Evolutionary conservation across 2,797 vertebrate genomes (phyloP).

Genomic region (Anisognathus igniventris): DNA sequence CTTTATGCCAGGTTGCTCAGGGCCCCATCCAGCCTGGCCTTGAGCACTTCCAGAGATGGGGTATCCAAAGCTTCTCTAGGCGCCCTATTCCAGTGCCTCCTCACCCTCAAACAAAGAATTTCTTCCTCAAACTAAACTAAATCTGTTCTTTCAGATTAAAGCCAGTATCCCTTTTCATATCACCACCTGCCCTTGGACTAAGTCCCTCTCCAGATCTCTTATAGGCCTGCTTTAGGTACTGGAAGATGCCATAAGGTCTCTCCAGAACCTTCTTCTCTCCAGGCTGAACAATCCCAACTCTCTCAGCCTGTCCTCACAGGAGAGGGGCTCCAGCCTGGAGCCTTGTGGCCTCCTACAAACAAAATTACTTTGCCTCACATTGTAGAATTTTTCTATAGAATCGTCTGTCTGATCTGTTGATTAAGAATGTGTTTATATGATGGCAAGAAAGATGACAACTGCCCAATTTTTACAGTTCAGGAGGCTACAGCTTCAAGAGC

Average conservation of each 20-base stretch:
- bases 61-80: background rate
- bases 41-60: background rate
- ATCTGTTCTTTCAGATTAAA: background rate
- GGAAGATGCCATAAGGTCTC: no score
- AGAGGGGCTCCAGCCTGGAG: background rate
- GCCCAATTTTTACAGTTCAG: background rate
- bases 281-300: background rate
- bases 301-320: background rate
- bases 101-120: background rate
- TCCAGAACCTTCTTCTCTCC: background rate
- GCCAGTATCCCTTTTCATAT: background rate
- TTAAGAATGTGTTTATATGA: background rate
- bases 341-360: background rate
- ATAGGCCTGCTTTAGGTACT: accelerated
- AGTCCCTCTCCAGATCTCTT: background rate
- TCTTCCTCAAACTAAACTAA: background rate
- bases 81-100: accelerated
- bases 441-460: background rate
- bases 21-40: accelerated
- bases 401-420: background rate
- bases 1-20: background rate
- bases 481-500: background rate
- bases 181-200: no score
- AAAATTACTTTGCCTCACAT: background rate
- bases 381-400: background rate